phyloP scores from a whole-genome alignment of 2,797 vertebrate species.

The Clamator glandarius region DNA sequence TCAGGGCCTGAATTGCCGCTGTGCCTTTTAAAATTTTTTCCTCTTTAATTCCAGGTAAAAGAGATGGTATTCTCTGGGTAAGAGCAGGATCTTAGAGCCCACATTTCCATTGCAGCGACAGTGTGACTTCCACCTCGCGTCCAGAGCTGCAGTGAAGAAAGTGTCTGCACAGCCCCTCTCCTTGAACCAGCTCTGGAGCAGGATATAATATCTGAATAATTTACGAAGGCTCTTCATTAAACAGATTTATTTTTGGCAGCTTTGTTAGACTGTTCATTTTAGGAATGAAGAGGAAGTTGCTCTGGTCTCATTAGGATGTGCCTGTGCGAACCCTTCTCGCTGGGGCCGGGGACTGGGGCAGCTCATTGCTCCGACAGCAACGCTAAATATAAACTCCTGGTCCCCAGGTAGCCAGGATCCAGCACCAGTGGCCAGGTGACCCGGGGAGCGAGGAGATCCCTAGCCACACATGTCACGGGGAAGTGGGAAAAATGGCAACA shows the following conservation, averaged over 20 bases:
- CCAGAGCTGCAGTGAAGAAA: conserved; percentile 25
- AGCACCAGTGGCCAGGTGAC: background rate
- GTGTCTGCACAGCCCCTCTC: background rate
- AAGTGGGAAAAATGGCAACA: background rate
- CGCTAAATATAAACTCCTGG: background rate
- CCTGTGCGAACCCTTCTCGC: background rate
- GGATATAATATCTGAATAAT: conserved; percentile 56
- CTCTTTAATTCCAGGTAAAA: background rate
- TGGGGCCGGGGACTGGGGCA: background rate
- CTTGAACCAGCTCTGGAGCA: background rate
- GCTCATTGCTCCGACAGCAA: background rate
- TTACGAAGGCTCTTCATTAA: conserved; percentile 62
- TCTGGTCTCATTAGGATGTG: conserved; percentile 5
- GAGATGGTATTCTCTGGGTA: background rate
- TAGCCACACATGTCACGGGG: fast-evolving
- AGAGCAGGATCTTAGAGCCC: background rate
- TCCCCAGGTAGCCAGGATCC: background rate
- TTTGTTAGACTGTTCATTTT: conserved; percentile 36
- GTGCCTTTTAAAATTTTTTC: background rate
- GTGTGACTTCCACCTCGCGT: conserved; percentile 6
- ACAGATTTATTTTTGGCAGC: conserved; percentile 60
- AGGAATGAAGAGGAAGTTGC: conserved; percentile 14
- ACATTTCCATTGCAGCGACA: background rate
- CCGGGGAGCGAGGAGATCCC: background rate
- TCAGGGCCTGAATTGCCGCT: background rate